Conservation (phyloP, 2,888 invertebrate species). For the Adela reaumurella region DNA sequence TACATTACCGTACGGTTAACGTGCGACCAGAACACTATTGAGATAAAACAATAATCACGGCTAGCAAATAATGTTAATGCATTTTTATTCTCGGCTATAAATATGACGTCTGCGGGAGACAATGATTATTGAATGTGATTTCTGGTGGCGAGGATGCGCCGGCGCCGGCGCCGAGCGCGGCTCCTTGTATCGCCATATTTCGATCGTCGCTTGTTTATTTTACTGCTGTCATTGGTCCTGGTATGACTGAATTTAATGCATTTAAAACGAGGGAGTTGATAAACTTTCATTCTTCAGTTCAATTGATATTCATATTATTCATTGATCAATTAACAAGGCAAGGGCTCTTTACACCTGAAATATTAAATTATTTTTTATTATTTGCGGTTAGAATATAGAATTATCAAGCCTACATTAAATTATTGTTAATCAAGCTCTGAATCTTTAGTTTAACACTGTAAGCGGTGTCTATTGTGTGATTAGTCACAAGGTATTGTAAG, state of each 20-base stretch:
- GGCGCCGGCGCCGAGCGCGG: neutral
- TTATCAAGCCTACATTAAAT: too few relatives aligned
- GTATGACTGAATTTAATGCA: neutral
- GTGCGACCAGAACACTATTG: conserved; percentile 20
- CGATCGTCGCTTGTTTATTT: neutral
- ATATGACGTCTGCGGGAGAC: conserved; percentile 25
- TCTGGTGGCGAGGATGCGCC: neutral
- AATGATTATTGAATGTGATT: neutral
- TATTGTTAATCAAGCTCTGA: too few relatives aligned
- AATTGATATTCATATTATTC: neutral
- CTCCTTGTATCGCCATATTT: neutral
- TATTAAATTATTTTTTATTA: too few relatives aligned
- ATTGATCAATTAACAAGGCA: neutral
- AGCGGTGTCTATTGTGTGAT: too few relatives aligned
- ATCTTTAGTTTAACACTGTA: too few relatives aligned
- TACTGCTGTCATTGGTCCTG: neutral
- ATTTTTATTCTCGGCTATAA: conserved; percentile 36
- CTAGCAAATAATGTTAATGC: conserved; percentile 35
- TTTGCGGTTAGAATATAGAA: too few relatives aligned
- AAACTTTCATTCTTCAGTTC: neutral
- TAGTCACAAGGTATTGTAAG: too few relatives aligned
- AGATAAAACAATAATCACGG: conserved; percentile 30
- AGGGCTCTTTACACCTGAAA: too few relatives aligned
- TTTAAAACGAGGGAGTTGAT: neutral
- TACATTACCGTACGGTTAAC: neutral